Base-by-base conservation (phyloP, 2,888 invertebrate species). In the Drosophila differens region DNA sequence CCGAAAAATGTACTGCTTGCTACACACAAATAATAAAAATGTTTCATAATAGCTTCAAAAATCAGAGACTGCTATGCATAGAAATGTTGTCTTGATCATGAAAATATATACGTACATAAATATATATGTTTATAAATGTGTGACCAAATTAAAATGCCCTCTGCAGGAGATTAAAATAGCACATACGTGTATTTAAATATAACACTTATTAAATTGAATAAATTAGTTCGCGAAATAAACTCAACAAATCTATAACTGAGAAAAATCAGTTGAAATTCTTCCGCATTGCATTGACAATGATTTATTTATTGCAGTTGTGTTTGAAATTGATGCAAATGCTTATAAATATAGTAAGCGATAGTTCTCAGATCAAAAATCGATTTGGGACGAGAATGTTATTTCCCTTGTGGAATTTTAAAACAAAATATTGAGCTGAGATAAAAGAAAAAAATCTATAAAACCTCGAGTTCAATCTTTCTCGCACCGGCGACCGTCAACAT, bases 181-280 rank as follows among this genome's bases (percentile, higher is more conserved):
- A 60, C 57, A 64, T 80, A 25, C 9, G 63, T 72, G 39, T 62
- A 75, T 76, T 68, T 47, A 79, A 82, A 76, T 72, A 70, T 64
- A 69, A 82, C 53, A 70, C 57, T 68, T 79, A 70, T 64, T 67
- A 54, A 76, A 68, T 63, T 68, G 39, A 81, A 83, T 81, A 81
- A 82, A 74, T 71, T 70, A 82, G 72, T 77, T 82, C 37, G 41
- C 74, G 55, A 80, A 82, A 86, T 75, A 77, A 73, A 73, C 57
- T 55, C 58, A 81, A 51, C 51, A 74, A 73, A 71, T 70, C 35
- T 33, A 51, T 19, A 49, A 69, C 35, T 30, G 4, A 44, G 25
- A 49, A 14, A 1, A 12, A 16, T 39, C 12, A 28, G 4, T 44
- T n/a, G 9, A 19, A 19, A 4, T 25, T 1, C 28, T 16, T 19